Percentiles rank a stretch among this genome's conserved stretches.
Conservation (phyloP, 92 coral and sea anemone species). For the Epizoanthus scotinus region DNA sequence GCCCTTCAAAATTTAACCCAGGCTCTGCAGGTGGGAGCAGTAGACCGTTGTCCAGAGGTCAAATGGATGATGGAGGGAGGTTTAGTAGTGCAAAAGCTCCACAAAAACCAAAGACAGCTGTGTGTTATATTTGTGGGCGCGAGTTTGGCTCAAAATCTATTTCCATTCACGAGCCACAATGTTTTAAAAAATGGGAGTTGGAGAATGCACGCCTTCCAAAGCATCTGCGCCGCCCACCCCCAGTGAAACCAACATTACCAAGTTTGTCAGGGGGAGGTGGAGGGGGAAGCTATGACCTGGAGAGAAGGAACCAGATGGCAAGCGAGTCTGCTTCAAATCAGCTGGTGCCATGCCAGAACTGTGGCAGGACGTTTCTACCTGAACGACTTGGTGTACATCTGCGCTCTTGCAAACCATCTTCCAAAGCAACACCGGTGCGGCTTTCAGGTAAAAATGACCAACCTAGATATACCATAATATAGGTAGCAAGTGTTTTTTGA, state of each 20-base stretch:
- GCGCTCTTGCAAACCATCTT: slow-evolving; percentile 77
- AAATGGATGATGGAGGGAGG: slow-evolving; percentile 36
- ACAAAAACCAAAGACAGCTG: slow-evolving; percentile 82
- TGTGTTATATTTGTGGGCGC: slow-evolving; percentile 96
- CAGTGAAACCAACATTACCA: slow-evolving; percentile 91
- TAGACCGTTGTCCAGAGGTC: slow-evolving; percentile 49
- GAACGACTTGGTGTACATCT: slow-evolving; percentile 84
- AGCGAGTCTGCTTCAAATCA: slow-evolving; percentile 85
- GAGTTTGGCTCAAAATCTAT: slow-evolving; percentile 97
- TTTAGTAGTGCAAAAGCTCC: slow-evolving; percentile 66
- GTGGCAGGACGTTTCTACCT: slow-evolving; percentile 96
- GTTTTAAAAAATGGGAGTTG: slow-evolving; percentile 92
- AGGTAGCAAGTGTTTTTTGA: background rate
- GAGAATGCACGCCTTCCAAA: slow-evolving; percentile 88
- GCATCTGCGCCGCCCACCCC: slow-evolving; percentile 79
- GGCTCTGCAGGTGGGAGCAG: slow-evolving; percentile 34
- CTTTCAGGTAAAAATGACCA: slow-evolving; percentile 52
- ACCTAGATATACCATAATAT: background rate
- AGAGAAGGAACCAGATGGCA: slow-evolving; percentile 82
- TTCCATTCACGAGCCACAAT: slow-evolving; percentile 96
- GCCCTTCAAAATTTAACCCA: slow-evolving; percentile 54
- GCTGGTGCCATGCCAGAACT: slow-evolving; percentile 86
- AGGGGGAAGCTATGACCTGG: slow-evolving; percentile 58
- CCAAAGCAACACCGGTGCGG: slow-evolving; percentile 58
- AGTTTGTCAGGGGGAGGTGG: slow-evolving; percentile 67